Evolutionary conservation across 2,797 vertebrate genomes (phyloP).

Genomic region (Squalus acanthias): DNA sequence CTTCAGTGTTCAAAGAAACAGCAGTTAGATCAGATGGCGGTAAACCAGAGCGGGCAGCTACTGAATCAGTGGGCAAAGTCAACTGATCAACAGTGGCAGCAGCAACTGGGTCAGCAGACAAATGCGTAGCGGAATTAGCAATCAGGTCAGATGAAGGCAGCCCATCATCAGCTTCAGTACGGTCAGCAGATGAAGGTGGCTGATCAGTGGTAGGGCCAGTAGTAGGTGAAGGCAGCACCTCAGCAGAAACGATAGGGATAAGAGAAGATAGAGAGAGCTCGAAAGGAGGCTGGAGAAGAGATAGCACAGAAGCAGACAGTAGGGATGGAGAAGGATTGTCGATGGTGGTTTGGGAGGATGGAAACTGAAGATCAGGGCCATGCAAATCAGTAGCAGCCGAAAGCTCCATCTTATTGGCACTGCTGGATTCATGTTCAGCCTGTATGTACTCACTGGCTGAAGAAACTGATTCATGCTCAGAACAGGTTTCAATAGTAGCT

Average conservation of each 20-base stretch:
- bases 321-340: neutral
- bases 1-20: neutral
- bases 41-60: neutral
- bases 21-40: neutral
- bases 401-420: constrained; percentile 36
- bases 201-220: neutral
- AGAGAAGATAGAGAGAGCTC: constrained; percentile 42
- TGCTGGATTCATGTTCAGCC: constrained; percentile 31
- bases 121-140: neutral
- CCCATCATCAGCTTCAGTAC: neutral
- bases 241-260: constrained; percentile 47
- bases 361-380: constrained; percentile 27
- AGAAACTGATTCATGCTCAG: constrained; percentile 36
- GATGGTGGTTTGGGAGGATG: neutral
- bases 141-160: neutral
- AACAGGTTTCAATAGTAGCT: constrained; percentile 38
- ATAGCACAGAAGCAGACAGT: neutral
- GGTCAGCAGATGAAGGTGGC: neutral
- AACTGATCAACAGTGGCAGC: neutral
- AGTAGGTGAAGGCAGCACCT: neutral
- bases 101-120: neutral
- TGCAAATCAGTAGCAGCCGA: constrained; percentile 36
- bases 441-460: constrained; percentile 37
- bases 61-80: neutral
- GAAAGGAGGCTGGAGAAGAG: neutral